Conservation (phyloP, 2,797 vertebrate genomes). For the Syngnathus rostellatus region DNA sequence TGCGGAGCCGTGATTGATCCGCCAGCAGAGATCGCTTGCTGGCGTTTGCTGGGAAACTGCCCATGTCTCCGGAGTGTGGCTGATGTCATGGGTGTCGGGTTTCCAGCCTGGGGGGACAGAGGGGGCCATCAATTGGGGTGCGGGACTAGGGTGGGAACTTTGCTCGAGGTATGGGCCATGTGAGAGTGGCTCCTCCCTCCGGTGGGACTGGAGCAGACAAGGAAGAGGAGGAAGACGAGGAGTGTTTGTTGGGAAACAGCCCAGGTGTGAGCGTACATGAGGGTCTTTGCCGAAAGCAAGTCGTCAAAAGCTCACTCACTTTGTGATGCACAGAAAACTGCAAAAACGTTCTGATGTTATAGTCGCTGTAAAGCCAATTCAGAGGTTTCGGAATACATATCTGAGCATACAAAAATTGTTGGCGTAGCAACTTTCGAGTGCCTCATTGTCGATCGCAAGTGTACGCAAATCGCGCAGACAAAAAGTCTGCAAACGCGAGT, state of each 20-base stretch:
- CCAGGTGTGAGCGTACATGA: not conserved
- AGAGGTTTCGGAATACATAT: too few species aligned
- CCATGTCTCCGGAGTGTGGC: not conserved
- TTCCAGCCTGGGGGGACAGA: not conserved
- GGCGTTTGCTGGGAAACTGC: not conserved
- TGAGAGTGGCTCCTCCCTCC: slow-evolving; percentile 1
- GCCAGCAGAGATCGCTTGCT: not conserved
- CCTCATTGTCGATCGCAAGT: not conserved
- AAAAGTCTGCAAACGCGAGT: too few species aligned
- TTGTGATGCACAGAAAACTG: too few species aligned
- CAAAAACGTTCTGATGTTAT: too few species aligned
- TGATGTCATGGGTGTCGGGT: slow-evolving; percentile 10
- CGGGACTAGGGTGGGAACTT: not conserved
- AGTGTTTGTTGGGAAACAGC: not conserved
- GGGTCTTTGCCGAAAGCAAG: not conserved
- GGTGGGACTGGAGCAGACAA: not conserved
- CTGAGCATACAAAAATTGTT: too few species aligned
- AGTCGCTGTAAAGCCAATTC: too few species aligned
- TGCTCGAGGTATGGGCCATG: slow-evolving; percentile 1
- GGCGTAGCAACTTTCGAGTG: not conserved
- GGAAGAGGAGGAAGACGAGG: not conserved
- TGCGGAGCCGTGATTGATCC: not conserved
- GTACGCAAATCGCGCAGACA: too few species aligned
- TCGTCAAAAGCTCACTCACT: not conserved
- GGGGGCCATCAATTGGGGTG: not conserved